These are phyloP conservation scores for Allobates femoralis DNA, from an alignment of 2,797 vertebrate genomes.

Conservation along the genomic window DNA sequence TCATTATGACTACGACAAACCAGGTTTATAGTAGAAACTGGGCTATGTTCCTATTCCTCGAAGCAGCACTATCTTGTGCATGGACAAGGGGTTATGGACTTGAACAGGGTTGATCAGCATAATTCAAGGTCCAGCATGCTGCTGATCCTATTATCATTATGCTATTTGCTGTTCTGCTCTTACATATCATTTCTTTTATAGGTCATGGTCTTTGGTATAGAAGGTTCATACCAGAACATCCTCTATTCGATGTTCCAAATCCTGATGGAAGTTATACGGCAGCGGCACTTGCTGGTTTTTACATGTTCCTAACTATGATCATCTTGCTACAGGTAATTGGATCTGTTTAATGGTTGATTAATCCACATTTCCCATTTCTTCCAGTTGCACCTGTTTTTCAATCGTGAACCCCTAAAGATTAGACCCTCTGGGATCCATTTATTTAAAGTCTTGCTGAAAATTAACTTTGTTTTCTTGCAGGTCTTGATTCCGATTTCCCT, in stretches of 20 bases:
- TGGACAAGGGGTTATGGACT: too few relatives aligned
- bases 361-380: background rate
- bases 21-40: too few relatives aligned
- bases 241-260: constrained; percentile 84
- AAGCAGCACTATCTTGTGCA: too few relatives aligned
- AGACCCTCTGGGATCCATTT: background rate
- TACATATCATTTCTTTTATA: constrained; percentile 64
- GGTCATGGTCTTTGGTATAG: constrained; percentile 86
- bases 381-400: background rate
- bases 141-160: background rate
- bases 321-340: constrained; percentile 90
- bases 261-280: constrained; percentile 73
- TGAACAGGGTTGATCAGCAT: too few relatives aligned
- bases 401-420: background rate
- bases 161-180: background rate
- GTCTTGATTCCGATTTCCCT: constrained; percentile 93
- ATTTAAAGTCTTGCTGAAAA: background rate
- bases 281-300: constrained; percentile 80
- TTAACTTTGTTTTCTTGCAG: constrained; percentile 71
- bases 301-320: constrained; percentile 95
- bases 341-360: background rate
- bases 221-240: constrained; percentile 74
- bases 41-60: too few relatives aligned
- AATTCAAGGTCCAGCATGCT: too few relatives aligned
- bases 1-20: too few relatives aligned